A percentile compares a stretch with the other conserved stretches of the same genome.
These are phyloP conservation scores for Peromyscus melanophrys DNA, from an alignment of 2,797 vertebrate species.

Conservation along the genomic window DNA sequence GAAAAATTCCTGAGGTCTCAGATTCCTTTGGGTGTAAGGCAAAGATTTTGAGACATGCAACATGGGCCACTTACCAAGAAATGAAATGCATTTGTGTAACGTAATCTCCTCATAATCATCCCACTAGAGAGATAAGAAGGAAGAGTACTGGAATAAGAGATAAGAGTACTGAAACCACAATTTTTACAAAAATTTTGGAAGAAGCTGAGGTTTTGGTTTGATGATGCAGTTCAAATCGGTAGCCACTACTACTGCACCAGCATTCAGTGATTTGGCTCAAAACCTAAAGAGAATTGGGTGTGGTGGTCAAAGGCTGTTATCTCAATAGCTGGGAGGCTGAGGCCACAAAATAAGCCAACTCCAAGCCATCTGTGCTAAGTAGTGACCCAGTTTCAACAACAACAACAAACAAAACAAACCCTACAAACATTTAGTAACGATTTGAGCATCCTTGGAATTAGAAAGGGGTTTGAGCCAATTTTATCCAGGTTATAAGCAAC, in stretches of 20 bases:
- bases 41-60: not conserved
- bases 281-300: not conserved
- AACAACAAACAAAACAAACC: not conserved
- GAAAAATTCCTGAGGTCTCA: not conserved
- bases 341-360: not conserved
- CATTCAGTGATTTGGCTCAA: not conserved
- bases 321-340: not conserved
- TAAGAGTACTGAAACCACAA: not conserved
- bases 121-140: not conserved
- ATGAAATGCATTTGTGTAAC: not conserved
- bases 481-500: not conserved
- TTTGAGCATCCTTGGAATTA: constrained; percentile 7
- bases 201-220: not conserved
- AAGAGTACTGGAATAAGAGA: not conserved
- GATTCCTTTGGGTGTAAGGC: not conserved
- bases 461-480: not conserved
- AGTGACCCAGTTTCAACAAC: not conserved
- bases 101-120: not conserved
- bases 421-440: not conserved
- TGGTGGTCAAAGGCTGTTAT: not conserved
- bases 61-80: not conserved
- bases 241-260: not conserved
- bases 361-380: not conserved
- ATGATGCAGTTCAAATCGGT: not conserved
- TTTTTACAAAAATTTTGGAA: not conserved